Conservation (phyloP, 1,140 invertebrate species). For the Melanaphis sacchari region DNA sequence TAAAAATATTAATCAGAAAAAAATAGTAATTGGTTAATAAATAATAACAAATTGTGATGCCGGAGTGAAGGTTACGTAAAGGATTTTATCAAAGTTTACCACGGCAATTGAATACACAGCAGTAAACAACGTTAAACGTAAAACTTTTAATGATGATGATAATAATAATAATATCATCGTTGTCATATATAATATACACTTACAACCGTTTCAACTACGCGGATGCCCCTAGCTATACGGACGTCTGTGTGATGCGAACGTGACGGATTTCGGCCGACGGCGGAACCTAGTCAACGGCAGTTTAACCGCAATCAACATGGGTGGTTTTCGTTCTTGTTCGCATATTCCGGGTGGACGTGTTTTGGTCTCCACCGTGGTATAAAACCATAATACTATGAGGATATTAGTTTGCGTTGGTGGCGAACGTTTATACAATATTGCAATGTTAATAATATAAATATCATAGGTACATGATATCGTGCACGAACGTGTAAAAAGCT, state of each 20-base stretch:
- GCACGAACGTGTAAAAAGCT: no score
- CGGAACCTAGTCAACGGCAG: background rate
- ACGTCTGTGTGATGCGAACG: background rate
- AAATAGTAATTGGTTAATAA: background rate
- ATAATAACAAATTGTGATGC: background rate
- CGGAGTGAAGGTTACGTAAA: background rate
- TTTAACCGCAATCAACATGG: background rate
- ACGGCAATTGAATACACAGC: background rate
- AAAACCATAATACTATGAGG: background rate
- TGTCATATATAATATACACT: background rate
- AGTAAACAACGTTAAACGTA: background rate
- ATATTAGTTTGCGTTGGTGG: background rate
- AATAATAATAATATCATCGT: background rate
- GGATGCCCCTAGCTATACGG: background rate
- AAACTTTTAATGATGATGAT: background rate
- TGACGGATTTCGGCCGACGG: constrained; percentile 14
- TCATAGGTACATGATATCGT: no score
- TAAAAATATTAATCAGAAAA: background rate
- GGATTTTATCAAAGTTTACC: background rate
- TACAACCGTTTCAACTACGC: background rate
- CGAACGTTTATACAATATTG: background rate
- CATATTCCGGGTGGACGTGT: background rate
- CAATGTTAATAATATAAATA: no score
- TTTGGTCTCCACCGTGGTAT: background rate
- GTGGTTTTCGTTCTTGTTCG: background rate